Base-by-base conservation (phyloP, 2,888 invertebrate genomes). In the Auanema freiburgensis region DNA sequence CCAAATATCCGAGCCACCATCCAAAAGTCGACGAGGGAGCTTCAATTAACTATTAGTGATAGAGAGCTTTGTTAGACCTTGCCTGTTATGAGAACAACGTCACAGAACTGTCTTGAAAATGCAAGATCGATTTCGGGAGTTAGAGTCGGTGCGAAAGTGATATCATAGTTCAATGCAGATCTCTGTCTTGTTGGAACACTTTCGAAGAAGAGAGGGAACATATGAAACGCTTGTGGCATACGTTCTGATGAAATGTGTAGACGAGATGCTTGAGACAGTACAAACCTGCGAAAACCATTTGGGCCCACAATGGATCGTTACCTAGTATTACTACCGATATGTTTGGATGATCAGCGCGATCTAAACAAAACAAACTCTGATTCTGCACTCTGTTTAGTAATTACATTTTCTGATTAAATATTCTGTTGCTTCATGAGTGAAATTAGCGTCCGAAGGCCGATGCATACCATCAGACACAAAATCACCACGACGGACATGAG, bases 11-110 rank as follows among this genome's bases (percentile, higher is more conserved):
- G 8, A 71, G n/a, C 71, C 71, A 71, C 67, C 67, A 71, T 11
- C 66, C 71, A 42, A 71, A 71, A 0, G 71, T 71, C 2, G 71
- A 71, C 10, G 71, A 67, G 14, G 71, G 67, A 1, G 71, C 71
- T n/a, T n/a, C 62, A 49, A 10, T 57, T n/a, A n/a, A n/a, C n/a
- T n/a, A n/a, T n/a, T n/a, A n/a, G n/a, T n/a, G n/a, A n/a, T n/a
- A n/a, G n/a, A n/a, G n/a, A n/a, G n/a, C n/a, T n/a, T n/a, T 40
- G 57, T 41, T 1, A 40, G 42, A 49, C 2, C 25, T 23, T 44
- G 66, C 69, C 66, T 33, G 71, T 71, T 10, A 71, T 67, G 3
- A 71, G 55, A 0, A 67, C 63, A n/a, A 64, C 67, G 14, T 71
- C 71, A 42, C 71, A 71, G 42, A 57, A 68, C 2, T 50, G 33